Base-by-base conservation (phyloP, 2,113 vertebrate genomes). In the Trinectes maculatus region DNA sequence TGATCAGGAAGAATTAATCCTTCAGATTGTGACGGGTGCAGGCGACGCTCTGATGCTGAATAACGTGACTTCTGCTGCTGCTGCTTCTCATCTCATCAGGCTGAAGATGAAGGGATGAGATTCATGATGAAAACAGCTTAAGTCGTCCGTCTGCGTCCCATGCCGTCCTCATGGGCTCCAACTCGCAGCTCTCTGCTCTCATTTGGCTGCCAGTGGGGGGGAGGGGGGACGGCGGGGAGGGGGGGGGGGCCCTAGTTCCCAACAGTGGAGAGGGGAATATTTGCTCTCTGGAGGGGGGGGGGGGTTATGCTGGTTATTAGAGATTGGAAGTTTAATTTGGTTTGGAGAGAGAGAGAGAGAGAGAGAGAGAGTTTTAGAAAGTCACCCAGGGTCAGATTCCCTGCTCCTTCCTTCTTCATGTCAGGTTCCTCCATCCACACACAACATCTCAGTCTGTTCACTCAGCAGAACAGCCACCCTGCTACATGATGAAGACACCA, bases 81-180 rank as follows among this genome's bases (percentile, higher is more conserved):
- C 81, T 33, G 67, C 76, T 49, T 24, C 62, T 72, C 70, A 12
- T 72, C 82, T 86, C 80, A 86, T 85, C 87, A 82, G 66, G 7
- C 37, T 87, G 82, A 87, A 89, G 89, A 89, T 85, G 84, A 83
- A 79, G 83, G 83, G 84, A 90, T 89, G 85, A 87, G 76, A 75
- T 56, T 68, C 65, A 13, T 83, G 80, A 85, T 85, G 82, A 85
- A 86, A 79, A 54, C 75, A 80, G 84, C 77, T 85, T 85, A 90
- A 88, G 67, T 89, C 87, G 68, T 85, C 78, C 81, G 77, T 83
- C 88, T 82, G 79, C 71, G 67, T 81, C 54, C 57, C 12, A 3
- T 22, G 40, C 55, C 61, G 58, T 84, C 75, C 75, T 84, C 82
- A 68, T 63, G 72, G 80, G 66, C 81, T 87, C 85, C 80, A 81